Evolutionary conservation across 2,888 invertebrate genomes (phyloP).

Genomic region (Pedicia rivosa): DNA sequence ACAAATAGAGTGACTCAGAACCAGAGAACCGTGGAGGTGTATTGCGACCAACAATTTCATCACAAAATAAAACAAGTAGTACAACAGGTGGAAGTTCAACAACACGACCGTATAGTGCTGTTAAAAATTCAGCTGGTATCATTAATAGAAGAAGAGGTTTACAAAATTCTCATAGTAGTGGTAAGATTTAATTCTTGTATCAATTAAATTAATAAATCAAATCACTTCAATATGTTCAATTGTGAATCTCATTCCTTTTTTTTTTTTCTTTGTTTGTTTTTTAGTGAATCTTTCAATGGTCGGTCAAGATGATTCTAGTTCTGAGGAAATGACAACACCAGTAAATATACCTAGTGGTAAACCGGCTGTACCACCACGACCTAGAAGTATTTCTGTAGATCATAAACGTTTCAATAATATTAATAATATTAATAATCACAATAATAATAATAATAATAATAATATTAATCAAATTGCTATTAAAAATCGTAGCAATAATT

Average conservation of each 20-base stretch:
- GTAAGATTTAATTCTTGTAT: slow-evolving; percentile 33
- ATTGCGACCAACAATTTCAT: slow-evolving; percentile 66
- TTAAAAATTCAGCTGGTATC: slow-evolving; percentile 29
- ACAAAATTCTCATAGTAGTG: slow-evolving; percentile 48
- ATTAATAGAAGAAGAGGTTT: slow-evolving; percentile 41
- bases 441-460: neutral
- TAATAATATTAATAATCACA: neutral
- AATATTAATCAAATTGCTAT: neutral
- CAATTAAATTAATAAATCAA: slow-evolving; percentile 3
- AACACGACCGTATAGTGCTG: slow-evolving; percentile 23
- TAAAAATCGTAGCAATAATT: neutral
- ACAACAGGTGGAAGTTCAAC: slow-evolving; percentile 19
- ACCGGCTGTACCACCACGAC: slow-evolving; percentile 46
- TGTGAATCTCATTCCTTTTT: slow-evolving; percentile 8
- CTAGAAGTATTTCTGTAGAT: slow-evolving; percentile 47
- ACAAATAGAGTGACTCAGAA: slow-evolving; percentile 48
- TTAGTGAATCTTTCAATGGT: slow-evolving; percentile 50
- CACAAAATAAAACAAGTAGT: slow-evolving; percentile 55
- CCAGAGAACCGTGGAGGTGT: slow-evolving; percentile 46
- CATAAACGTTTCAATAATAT: slow-evolving; percentile 24
- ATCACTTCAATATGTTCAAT: too few relatives aligned
- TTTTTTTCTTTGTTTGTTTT: slow-evolving; percentile 5
- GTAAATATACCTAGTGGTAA: slow-evolving; percentile 27
- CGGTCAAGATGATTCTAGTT: slow-evolving; percentile 69
- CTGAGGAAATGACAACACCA: slow-evolving; percentile 42